Base-by-base conservation (phyloP, 2,888 invertebrate species). In the Patella caerulea region DNA sequence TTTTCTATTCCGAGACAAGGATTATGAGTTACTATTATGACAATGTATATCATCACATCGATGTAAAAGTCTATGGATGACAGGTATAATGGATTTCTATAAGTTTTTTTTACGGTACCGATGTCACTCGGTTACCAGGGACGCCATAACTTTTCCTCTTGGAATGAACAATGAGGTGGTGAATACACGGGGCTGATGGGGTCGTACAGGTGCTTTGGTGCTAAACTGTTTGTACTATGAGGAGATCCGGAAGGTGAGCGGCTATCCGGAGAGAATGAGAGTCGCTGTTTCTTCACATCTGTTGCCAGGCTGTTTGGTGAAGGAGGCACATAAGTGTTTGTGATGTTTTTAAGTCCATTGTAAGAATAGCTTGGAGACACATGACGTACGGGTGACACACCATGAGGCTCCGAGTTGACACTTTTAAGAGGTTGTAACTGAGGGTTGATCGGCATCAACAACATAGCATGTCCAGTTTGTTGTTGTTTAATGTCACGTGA, bases 141-240 rank as follows among this genome's bases (percentile, higher is more conserved):
- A 55, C 76, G 76, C 76, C 76, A 76, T 24, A 76, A 53, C 65
- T 72, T 76, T 24, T 76, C 76, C 24, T 76, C 76, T 29, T 72
- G 55, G 73, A 76, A 76, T 52, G 69, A 45, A 56, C 76, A 76
- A 24, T 53, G 73, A 9, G 76, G 73, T n/a, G 76, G 73, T 45
- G 72, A 72, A 72, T 72, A 34, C 19, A 65, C 65, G 19, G 65
- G 65, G 24, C 65, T 65, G 12, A 65, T 65, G 11, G 65, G 19
- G 7, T 65, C 65, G 24, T 65, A 65, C 65, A 65, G 24, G 9
- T 65, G 65, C 24, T 65, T 65, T 65, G 65, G 65, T 65, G 24
- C 19, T 24, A 65, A 65, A 65, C 65, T 65, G 65, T 65, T 12
- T 7, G 45, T 45, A 24, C 65, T 65, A 24, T 65, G 19, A 24